Evolutionary conservation across 1,140 invertebrate genomes (phyloP).

Genomic region (Penaeus japonicus): DNA sequence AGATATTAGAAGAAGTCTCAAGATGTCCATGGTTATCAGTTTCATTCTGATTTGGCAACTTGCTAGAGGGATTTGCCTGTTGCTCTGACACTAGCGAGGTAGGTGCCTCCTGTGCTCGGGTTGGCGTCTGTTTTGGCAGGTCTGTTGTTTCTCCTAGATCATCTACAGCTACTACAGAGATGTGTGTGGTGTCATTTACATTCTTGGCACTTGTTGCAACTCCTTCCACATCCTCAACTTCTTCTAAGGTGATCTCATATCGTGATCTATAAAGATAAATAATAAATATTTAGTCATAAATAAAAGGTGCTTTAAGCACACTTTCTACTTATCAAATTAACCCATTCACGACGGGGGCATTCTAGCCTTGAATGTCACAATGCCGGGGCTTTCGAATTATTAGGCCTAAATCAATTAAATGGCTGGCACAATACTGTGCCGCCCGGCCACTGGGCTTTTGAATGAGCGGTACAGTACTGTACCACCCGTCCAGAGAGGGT

Average conservation of each 20-base stretch:
- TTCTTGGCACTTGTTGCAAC: neutral
- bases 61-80: neutral
- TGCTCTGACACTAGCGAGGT: neutral
- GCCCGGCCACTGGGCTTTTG: too few relatives aligned
- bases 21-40: constrained; percentile 18
- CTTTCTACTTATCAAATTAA: too few relatives aligned
- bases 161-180: constrained; percentile 57
- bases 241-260: constrained; percentile 45
- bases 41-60: constrained; percentile 25
- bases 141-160: neutral
- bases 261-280: constrained; percentile 24
- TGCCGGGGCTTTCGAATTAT: too few relatives aligned
- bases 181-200: constrained; percentile 56
- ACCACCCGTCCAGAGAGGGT: too few relatives aligned
- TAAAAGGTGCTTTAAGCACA: neutral
- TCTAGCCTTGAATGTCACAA: too few relatives aligned
- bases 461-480: too few relatives aligned
- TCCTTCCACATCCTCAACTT: constrained; percentile 20
- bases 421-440: too few relatives aligned
- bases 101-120: neutral
- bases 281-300: neutral
- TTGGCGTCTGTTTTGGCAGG: neutral
- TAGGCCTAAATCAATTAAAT: too few relatives aligned
- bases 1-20: constrained; percentile 46
- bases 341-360: too few relatives aligned